Percentiles rank a stretch among this genome's conserved stretches.
Conservation (phyloP, 1,140 invertebrate species). For the Drosophila obscura region DNA sequence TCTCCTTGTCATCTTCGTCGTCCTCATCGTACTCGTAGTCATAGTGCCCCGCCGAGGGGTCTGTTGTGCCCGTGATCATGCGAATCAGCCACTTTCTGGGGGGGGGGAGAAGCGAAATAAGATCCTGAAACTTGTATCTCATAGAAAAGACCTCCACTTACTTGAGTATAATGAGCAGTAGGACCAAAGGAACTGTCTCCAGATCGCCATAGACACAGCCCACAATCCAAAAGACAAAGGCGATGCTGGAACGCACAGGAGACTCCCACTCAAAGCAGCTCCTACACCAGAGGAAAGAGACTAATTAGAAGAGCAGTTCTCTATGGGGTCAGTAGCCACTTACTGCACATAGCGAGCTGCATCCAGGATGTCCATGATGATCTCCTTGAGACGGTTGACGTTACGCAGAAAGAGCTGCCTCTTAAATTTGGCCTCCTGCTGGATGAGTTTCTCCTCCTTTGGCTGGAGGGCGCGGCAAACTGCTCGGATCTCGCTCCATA, state of each 20-base stretch:
- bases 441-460: slow-evolving; percentile 97
- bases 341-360: slow-evolving; percentile 96
- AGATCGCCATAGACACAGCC: slow-evolving; percentile 85
- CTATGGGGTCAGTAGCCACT: slow-evolving; percentile 81
- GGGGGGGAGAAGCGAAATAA: not conserved
- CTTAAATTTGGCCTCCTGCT: slow-evolving; percentile 97
- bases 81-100: slow-evolving; percentile 86
- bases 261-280: slow-evolving; percentile 99
- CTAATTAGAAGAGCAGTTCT: not conserved
- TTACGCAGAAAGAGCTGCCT: slow-evolving; percentile 96
- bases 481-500: slow-evolving; percentile 95
- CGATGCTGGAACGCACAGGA: slow-evolving; percentile 92
- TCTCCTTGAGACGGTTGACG: slow-evolving; percentile 95
- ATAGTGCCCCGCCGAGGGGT: slow-evolving; percentile 89
- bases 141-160: slow-evolving; percentile 74
- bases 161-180: slow-evolving; percentile 91
- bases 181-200: slow-evolving; percentile 92
- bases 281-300: slow-evolving; percentile 83
- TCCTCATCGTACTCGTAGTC: slow-evolving; percentile 90
- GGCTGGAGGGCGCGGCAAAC: slow-evolving; percentile 97
- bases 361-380: slow-evolving; percentile 95
- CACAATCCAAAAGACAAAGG: slow-evolving; percentile 92
- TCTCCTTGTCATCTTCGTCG: slow-evolving; percentile 91
- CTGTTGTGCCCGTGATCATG: slow-evolving; percentile 85
- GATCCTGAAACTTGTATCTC: not conserved